phyloP scores from a whole-genome alignment of 2,797 vertebrate species.

The Melanotaenia nigrans region DNA sequence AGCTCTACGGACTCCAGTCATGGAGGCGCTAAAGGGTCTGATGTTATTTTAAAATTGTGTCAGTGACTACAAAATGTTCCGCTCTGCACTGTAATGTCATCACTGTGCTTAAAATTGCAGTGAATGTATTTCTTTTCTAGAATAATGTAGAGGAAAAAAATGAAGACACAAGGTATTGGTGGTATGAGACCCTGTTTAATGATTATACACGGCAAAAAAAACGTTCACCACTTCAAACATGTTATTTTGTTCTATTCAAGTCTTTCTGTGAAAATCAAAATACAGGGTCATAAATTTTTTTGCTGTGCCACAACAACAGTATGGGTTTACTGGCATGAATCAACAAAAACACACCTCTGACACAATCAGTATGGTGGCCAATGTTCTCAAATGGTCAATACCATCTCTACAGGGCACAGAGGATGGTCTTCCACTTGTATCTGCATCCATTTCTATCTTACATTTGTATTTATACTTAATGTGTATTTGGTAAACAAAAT shows the following conservation, averaged over 20 bases:
- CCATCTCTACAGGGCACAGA: constrained; percentile 2
- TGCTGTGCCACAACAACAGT: constrained; percentile 39
- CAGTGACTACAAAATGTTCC: constrained; percentile 19
- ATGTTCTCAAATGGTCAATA: constrained; percentile 6
- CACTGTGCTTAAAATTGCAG: constrained; percentile 23
- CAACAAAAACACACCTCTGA: constrained; percentile 30
- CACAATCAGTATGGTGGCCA: constrained; percentile 19
- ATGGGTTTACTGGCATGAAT: constrained; percentile 6
- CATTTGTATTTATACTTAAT: constrained; percentile 8
- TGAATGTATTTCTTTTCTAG: constrained; percentile 5
- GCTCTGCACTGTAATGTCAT: constrained; percentile 35
- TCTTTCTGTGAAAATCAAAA: constrained; percentile 30
- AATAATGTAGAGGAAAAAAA: constrained; percentile 9
- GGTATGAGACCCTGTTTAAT: constrained; percentile 58
- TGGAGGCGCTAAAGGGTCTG: constrained; percentile 29
- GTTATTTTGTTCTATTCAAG: constrained; percentile 38
- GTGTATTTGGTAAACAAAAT: constrained; percentile 48
- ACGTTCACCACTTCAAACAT: constrained; percentile 62
- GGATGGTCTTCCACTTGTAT: not conserved
- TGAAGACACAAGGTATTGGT: constrained; percentile 13
- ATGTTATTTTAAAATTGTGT: constrained; percentile 56
- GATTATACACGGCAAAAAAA: constrained; percentile 60
- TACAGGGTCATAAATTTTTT: constrained; percentile 16
- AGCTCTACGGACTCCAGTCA: constrained; percentile 32
- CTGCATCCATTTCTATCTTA: constrained; percentile 14